phyloP scores from a whole-genome alignment of 2,113 vertebrate species.

The Strigops habroptila region DNA sequence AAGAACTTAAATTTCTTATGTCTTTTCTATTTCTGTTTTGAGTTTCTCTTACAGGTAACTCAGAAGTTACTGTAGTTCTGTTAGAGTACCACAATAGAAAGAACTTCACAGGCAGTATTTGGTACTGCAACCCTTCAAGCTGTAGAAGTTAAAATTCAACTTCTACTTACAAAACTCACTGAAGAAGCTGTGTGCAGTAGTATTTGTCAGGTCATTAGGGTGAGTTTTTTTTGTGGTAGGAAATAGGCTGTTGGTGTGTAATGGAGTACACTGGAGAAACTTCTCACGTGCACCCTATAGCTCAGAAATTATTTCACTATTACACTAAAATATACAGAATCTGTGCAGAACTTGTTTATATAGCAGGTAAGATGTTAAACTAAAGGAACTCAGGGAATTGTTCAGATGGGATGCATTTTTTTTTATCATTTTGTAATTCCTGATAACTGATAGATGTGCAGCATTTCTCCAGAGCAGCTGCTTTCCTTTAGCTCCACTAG shows the following conservation, averaged over 20 bases:
- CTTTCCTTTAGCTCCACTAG: background rate
- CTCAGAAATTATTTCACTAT: background rate
- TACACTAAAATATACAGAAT: background rate
- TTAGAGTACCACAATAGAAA: background rate
- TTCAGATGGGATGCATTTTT: background rate
- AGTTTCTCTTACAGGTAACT: background rate
- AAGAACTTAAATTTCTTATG: background rate
- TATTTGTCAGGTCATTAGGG: background rate
- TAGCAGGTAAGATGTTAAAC: background rate
- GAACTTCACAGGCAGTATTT: background rate
- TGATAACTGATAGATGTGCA: background rate
- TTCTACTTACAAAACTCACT: background rate
- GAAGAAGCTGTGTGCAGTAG: background rate
- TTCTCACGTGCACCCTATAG: background rate
- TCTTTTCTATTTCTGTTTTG: background rate
- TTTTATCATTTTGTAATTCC: background rate
- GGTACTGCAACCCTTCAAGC: background rate
- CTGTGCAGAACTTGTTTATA: background rate
- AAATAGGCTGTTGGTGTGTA: background rate
- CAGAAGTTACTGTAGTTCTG: background rate
- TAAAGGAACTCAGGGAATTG: background rate
- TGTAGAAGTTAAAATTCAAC: background rate
- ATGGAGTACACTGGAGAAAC: background rate
- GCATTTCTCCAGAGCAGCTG: background rate
- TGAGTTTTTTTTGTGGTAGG: background rate